Evolutionary conservation across 1,140 invertebrate species (phyloP), one percentile per base, ranked within the genome.

Genomic region (Argopecten irradians): DNA sequence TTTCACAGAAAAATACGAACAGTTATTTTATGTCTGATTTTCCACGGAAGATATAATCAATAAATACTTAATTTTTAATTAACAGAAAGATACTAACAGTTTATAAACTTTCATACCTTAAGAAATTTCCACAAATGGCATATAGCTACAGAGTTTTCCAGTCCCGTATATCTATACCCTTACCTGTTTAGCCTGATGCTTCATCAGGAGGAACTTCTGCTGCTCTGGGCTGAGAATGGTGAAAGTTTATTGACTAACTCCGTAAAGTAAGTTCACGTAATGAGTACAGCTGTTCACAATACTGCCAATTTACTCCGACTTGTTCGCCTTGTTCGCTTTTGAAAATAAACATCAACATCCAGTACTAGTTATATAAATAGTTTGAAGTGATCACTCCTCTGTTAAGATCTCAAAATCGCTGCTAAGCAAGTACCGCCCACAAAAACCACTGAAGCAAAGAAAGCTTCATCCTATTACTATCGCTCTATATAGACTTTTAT

Each of bases 161-260:
- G n/a, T n/a, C n/a, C n/a, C n/a, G n/a, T n/a, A n/a, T n/a, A n/a
- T n/a, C n/a, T n/a, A n/a, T n/a, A n/a, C 22, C 16, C 55, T 71
- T 71, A 71, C 55, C 55, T 71, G 55, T 71, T 11, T 71, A 11
- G 55, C 55, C 55, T 28, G 55, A 28, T 71, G 55, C 55, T 71
- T 71, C 55, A 71, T 71, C 55, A 71, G 55, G 55, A 71, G 28
- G 28, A 71, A n/a, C 55, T 71, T 71, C 55, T 71, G 14, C 16
- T 71, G 55, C 55, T 71, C 55, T 71, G 22, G 55, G 55, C 55
- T 71, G 55, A 28, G 55, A 71, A 71, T 71, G 55, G 55, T 71
- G 55, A 5, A 1, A n/a, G 55, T 71, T 71, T 71, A 71, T n/a
- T 71, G 36, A 39, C 22, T 28, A 11, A 28, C 8, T 11, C 14